These are phyloP conservation scores for Pelodytes ibericus DNA, from an alignment of 2,797 vertebrate species.

Conservation along the genomic window DNA sequence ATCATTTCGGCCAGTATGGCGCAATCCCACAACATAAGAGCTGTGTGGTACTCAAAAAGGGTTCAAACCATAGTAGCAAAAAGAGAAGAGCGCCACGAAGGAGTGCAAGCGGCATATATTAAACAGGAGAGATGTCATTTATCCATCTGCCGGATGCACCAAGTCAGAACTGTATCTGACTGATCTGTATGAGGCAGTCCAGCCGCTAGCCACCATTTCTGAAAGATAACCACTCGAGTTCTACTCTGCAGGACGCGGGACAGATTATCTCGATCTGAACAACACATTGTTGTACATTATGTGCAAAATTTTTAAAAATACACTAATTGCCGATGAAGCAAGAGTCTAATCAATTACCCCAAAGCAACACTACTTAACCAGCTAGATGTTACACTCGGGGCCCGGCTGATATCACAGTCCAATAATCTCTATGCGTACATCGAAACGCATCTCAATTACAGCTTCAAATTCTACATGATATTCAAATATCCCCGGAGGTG, in stretches of 20 bases:
- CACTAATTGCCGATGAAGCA: not conserved
- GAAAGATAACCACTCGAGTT: not conserved
- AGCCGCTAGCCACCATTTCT: not conserved
- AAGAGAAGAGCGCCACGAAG: not conserved
- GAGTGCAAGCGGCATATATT: no score
- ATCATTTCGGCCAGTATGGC: not conserved
- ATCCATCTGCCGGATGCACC: not conserved
- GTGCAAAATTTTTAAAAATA: slow-evolving; percentile 7
- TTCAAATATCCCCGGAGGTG: no score
- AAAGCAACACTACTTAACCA: not conserved
- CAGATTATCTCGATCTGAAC: slow-evolving; percentile 16
- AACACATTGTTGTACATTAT: not conserved
- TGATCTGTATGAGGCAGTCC: slow-evolving; percentile 2
- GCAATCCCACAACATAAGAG: not conserved
- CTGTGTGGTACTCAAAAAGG: no score
- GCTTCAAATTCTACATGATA: no score
- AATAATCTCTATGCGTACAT: slow-evolving; percentile 8
- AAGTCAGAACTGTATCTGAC: not conserved
- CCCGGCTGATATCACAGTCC: not conserved
- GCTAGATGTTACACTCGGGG: not conserved
- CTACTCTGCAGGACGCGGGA: not conserved
- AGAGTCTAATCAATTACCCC: not conserved
- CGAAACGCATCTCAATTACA: not conserved
- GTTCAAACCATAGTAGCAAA: not conserved
- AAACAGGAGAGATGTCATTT: not conserved